Conservation (phyloP, 2,113 vertebrate genomes). For the Petrocephalus zakoni region DNA sequence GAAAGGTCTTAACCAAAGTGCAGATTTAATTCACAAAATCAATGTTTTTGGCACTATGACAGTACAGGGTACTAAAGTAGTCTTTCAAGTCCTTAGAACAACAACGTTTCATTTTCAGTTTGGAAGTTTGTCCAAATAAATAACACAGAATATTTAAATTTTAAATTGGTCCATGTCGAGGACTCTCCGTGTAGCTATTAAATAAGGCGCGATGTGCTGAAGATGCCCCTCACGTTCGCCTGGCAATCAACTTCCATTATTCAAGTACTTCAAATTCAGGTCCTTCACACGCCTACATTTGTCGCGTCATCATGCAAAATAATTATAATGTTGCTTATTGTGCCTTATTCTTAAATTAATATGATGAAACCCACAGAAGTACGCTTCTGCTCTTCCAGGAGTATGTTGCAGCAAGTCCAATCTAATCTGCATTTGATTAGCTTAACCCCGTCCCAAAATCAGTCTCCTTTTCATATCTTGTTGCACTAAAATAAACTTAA, state of each 20-base stretch:
- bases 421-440: constrained; percentile 1
- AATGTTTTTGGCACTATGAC: background rate
- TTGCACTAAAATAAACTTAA: background rate
- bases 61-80: background rate
- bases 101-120: background rate
- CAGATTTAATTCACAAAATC: background rate
- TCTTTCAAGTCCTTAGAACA: background rate
- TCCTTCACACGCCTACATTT: background rate
- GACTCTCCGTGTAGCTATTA: background rate
- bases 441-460: background rate
- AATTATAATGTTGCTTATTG: background rate
- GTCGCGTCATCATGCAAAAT: constrained; percentile 6
- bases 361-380: background rate
- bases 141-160: background rate
- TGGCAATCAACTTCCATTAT: background rate
- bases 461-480: background rate
- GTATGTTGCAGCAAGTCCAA: background rate
- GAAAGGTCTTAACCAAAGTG: background rate
- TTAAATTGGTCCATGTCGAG: background rate
- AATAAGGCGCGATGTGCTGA: background rate
- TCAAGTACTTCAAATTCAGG: background rate
- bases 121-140: background rate
- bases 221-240: background rate
- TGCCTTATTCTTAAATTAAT: background rate
- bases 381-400: background rate